Evolutionary conservation across 2,797 vertebrate species (phyloP).

Genomic region (Cheirogaleus major): DNA sequence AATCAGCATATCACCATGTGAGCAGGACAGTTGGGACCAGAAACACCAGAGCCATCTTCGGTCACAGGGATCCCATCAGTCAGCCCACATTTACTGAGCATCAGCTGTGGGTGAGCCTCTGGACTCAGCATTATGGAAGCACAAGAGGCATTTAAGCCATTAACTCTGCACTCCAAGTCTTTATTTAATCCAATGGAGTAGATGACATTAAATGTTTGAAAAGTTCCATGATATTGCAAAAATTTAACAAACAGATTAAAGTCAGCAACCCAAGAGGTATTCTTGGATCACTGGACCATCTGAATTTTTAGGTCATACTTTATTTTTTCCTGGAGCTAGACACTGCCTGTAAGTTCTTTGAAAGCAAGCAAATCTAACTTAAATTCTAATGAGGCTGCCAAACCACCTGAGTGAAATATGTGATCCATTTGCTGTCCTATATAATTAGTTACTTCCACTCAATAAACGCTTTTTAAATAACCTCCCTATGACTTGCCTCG

Average conservation of each 20-base stretch:
- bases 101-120: background rate
- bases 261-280: background rate
- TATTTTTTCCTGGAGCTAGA: background rate
- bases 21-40: background rate
- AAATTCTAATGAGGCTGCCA: background rate
- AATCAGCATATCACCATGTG: background rate
- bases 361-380: background rate
- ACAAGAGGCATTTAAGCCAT: background rate
- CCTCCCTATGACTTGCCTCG: background rate
- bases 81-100: slow-evolving; percentile 16
- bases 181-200: background rate
- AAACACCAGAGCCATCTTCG: background rate
- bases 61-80: background rate
- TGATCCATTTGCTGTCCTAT: background rate
- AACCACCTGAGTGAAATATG: background rate
- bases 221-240: background rate
- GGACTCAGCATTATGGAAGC: background rate
- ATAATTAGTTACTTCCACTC: background rate
- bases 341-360: background rate
- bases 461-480: background rate
- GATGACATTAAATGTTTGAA: background rate
- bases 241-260: background rate
- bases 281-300: background rate
- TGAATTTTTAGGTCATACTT: slow-evolving; percentile 27
- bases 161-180: background rate